These are phyloP conservation scores for Uloborus plumipes DNA, from an alignment of 2,888 invertebrate species.

Conservation along the genomic window DNA sequence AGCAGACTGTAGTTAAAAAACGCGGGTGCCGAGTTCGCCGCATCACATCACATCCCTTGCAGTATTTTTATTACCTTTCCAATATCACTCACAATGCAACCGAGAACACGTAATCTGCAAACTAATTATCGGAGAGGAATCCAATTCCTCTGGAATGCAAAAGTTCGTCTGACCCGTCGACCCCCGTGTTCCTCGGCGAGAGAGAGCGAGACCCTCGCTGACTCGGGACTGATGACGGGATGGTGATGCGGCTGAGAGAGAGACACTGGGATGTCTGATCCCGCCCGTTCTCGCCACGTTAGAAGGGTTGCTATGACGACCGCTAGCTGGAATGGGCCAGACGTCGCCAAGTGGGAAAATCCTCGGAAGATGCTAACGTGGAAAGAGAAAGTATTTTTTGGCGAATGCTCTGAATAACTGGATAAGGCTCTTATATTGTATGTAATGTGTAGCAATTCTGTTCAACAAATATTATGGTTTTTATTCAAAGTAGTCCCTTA, in stretches of 20 bases:
- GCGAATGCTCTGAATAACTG: too few species aligned
- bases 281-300: slow-evolving; percentile 10
- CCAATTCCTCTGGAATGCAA: not conserved
- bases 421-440: too few species aligned
- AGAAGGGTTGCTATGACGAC: slow-evolving; percentile 5
- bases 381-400: too few species aligned
- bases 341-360: too few species aligned
- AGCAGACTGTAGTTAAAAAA: slow-evolving; percentile 5
- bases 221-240: not conserved
- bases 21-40: slow-evolving; percentile 4
- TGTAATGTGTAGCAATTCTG: too few species aligned
- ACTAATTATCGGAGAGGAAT: slow-evolving; percentile 4
- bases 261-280: slow-evolving; percentile 24
- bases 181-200: slow-evolving; percentile 14
- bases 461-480: too few species aligned
- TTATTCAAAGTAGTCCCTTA: too few species aligned
- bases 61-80: not conserved
- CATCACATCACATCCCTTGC: slow-evolving; percentile 7
- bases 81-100: not conserved
- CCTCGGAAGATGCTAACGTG: too few species aligned
- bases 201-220: slow-evolving; percentile 4
- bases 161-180: slow-evolving; percentile 13
- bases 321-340: too few species aligned
- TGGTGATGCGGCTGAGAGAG: slow-evolving; percentile 16
- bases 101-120: not conserved